Evolutionary conservation across 1,140 invertebrate genomes (phyloP).

Genomic region (Lucilia sericata): DNA sequence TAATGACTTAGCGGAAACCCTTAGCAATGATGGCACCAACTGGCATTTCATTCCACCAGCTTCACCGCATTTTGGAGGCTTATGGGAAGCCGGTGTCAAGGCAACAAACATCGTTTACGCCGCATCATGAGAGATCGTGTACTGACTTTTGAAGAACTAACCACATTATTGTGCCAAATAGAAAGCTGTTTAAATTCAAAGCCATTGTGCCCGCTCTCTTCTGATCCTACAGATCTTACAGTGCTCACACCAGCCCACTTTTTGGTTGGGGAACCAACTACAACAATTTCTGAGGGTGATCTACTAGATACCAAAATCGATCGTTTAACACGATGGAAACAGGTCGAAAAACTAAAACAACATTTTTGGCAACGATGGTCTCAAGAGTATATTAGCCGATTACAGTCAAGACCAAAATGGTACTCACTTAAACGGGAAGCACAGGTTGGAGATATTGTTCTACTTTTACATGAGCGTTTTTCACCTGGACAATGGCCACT

Average conservation of each 20-base stretch:
- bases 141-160: background rate
- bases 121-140: background rate
- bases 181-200: background rate
- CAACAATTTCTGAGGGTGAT: slow-evolving; percentile 52
- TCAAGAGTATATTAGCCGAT: background rate
- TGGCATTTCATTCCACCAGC: slow-evolving; percentile 48
- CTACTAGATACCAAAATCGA: slow-evolving; percentile 29
- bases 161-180: slow-evolving; percentile 51
- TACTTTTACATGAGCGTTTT: slow-evolving; percentile 1
- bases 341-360: slow-evolving; percentile 49
- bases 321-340: slow-evolving; percentile 51
- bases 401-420: slow-evolving; percentile 23
- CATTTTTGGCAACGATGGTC: slow-evolving; percentile 50
- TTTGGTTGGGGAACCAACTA: slow-evolving; percentile 50
- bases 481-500: slow-evolving; percentile 23
- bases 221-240: background rate
- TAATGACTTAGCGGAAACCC: background rate
- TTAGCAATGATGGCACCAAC: slow-evolving; percentile 17
- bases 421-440: background rate
- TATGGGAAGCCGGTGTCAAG: slow-evolving; percentile 30
- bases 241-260: slow-evolving; percentile 21
- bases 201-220: background rate
- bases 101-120: slow-evolving; percentile 1
- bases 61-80: slow-evolving; percentile 32
- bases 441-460: slow-evolving; percentile 4